Conservation (phyloP, 2,888 invertebrate genomes). For the Xylocampa areola region DNA sequence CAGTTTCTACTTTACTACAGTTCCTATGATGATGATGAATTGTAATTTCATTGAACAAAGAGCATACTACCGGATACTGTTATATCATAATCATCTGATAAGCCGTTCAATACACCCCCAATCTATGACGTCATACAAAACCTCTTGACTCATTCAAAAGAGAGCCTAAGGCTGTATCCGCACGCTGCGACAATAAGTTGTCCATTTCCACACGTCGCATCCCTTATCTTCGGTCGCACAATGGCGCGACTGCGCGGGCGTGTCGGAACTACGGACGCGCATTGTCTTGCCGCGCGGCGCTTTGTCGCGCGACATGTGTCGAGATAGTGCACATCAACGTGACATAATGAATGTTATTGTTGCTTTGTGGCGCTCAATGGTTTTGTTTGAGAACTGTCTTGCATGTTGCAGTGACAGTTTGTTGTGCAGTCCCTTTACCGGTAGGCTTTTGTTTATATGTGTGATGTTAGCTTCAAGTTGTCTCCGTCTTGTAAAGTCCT, state of each 20-base stretch:
- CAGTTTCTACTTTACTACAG: too few relatives aligned
- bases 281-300: slow-evolving; percentile 61
- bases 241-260: slow-evolving; percentile 46
- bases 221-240: slow-evolving; percentile 62
- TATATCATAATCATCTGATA: slow-evolving; percentile 48
- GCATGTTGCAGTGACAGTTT: slow-evolving; percentile 57
- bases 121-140: slow-evolving; percentile 36
- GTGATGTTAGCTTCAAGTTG: slow-evolving; percentile 11
- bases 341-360: slow-evolving; percentile 63
- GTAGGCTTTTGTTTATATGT: slow-evolving; percentile 27
- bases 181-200: slow-evolving; percentile 52
- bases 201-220: slow-evolving; percentile 60
- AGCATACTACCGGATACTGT: slow-evolving; percentile 17
- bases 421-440: slow-evolving; percentile 39
- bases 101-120: slow-evolving; percentile 41
- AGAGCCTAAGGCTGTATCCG: slow-evolving; percentile 43
- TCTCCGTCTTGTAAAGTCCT: background rate
- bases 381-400: slow-evolving; percentile 57
- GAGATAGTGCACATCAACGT: slow-evolving; percentile 66
- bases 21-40: background rate
- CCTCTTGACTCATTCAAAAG: slow-evolving; percentile 42
- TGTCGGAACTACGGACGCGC: slow-evolving; percentile 63
- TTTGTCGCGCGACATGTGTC: slow-evolving; percentile 59
- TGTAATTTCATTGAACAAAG: slow-evolving; percentile 11
- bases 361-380: slow-evolving; percentile 48